phyloP scores from a whole-genome alignment of 2,113 vertebrate species.

The Amphiprion percula region DNA sequence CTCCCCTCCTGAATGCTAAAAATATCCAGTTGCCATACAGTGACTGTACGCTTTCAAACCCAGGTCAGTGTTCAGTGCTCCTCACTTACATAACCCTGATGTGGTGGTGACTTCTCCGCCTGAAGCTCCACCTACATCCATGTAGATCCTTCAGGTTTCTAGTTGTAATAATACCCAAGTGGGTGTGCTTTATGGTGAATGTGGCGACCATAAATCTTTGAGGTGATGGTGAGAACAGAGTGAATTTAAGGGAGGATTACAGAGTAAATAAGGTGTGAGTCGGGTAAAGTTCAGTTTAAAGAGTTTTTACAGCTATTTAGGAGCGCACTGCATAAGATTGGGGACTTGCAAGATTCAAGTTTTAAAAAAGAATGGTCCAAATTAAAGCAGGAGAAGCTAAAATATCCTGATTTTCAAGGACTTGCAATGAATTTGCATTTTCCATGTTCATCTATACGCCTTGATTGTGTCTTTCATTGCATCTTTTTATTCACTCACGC shows the following conservation, averaged over 20 bases:
- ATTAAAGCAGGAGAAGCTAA: no score
- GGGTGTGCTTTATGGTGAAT: slow-evolving; percentile 11
- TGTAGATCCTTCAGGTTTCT: not conserved
- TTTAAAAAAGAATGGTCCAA: no score
- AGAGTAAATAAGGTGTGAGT: not conserved
- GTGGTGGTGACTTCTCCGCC: not conserved
- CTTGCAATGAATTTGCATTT: not conserved
- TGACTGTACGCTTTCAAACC: slow-evolving; percentile 1
- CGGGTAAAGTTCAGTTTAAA: not conserved
- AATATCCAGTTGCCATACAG: slow-evolving; percentile 61
- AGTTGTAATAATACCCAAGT: not conserved
- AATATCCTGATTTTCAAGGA: not conserved
- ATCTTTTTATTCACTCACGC: not conserved
- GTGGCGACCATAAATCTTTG: not conserved
- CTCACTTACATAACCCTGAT: slow-evolving; percentile 24
- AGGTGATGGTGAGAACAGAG: not conserved
- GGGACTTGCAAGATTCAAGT: no score
- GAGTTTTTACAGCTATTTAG: no score
- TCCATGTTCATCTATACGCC: not conserved
- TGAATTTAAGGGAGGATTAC: not conserved
- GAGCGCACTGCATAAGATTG: no score
- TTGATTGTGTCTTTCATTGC: no score
- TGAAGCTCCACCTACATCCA: slow-evolving; percentile 15
- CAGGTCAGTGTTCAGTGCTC: not conserved
- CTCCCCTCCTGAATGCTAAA: slow-evolving; percentile 53